Base-by-base conservation (phyloP, 92 coral and sea anemone genomes). In the Epizoanthus illoricatus region DNA sequence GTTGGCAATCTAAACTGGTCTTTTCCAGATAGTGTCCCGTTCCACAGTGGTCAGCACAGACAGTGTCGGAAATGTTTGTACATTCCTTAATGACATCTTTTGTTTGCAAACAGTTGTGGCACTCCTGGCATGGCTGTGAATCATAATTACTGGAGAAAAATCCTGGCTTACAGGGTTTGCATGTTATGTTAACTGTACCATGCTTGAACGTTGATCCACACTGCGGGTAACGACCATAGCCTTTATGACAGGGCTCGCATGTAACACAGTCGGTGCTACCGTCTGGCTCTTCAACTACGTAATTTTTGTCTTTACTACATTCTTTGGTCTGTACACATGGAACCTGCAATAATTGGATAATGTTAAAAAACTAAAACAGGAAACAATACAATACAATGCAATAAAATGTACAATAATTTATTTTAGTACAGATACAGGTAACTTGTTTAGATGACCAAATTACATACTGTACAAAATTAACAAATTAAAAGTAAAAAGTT, bases 51-150 rank as follows among this genome's bases (percentile, higher is more conserved):
- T 61, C 13, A 23, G 23, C 65, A 78, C 82, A 78, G 15, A 20
- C 52, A 1, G 82, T 78, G 42, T 78, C 61, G 7, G 71, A 45
- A 8, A 20, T 78, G 20, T 78, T 78, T 45, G 82, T 78, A 23
- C 82, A 78, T 63, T 63, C 15, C 65, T 63, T 78, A 21, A 43
- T 20, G 41, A 43, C 71, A 45, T 3, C 10, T 63, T 45, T 57
- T 19, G 57, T 18, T 0, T 42, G 3, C 43, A 78, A 78, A 49
- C 82, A 78, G 69, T 78, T 55, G 16, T 63, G 71, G 13, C 82
- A 78, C 65, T 78, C 71, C n/a, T 78, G 15, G 33, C 82, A 78
- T 19, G 71, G 59, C 42, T 63, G 17, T 2, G 49, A 21, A 28
- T 21, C 71, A 11, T 3, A 2, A 3, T 21, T 1, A 20, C 61